Base-by-base conservation (phyloP, 1,140 invertebrate species). In the Neuroterus valhalla region DNA sequence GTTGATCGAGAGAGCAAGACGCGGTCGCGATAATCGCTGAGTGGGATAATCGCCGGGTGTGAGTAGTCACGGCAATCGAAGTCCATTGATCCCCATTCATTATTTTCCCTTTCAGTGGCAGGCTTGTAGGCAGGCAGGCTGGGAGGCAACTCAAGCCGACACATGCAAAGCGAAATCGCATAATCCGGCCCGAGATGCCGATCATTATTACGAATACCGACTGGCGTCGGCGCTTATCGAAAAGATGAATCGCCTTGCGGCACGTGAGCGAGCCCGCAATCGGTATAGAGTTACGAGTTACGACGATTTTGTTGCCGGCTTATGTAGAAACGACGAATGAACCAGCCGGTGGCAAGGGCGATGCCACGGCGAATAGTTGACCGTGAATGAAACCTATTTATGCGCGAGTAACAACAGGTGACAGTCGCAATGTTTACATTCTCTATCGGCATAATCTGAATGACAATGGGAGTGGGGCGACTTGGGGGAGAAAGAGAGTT, bases 321-420 rank as follows among this genome's bases (percentile, higher is more conserved):
- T 50, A 50, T 50, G 46, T 50, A 50, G 46, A 50, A 50, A 50
- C 46, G 46, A 50, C 46, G 46, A 50, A 50, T 50, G 19, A 50
- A 50, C 46, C 4, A 50, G 46, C 19, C 46, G 19, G n/a, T n/a
- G n/a, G 19, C 46, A 50, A 50, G 46, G 46, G 46, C 46, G 46
- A 50, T 19, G 19, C 46, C 46, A 50, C 46, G 19, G 15, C 46
- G 46, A 17, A 50, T 19, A 50, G 46, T 50, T 79, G 81, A 79
- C 81, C 78, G 79, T 87, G 86, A 84, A 86, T 87, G 82, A 85
- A 86, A 80, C 80, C 82, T 85, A 83, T 87, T 86, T 86, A 83
- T 81, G 80, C 82, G 85, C 80, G 83, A 82, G 84, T 82, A 81
- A 87, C 86, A 87, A 87, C 85, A 87, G 85, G 85, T 88, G 86